Evolutionary conservation across 2,113 vertebrate species (phyloP).

Genomic region (Triplophysa tibetana): DNA sequence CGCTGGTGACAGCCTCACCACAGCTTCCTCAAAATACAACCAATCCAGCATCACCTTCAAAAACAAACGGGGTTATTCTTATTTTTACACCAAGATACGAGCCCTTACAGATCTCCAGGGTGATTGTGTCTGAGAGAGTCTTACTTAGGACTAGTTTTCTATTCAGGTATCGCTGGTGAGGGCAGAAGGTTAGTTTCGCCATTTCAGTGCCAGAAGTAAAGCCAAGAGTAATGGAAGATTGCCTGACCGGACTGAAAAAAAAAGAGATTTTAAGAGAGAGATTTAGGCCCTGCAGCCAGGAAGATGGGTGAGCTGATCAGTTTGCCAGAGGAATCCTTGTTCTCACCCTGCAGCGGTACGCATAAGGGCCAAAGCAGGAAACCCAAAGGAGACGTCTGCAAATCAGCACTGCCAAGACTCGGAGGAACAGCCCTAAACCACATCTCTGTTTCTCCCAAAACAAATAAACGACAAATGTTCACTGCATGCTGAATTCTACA

Average conservation of each 20-base stretch:
- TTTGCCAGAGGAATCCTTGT: constrained; percentile 66
- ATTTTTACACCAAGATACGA: constrained; percentile 39
- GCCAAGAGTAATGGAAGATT: constrained; percentile 45
- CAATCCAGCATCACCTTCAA: not conserved
- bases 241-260: constrained; percentile 37
- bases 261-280: constrained; percentile 42
- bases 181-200: constrained; percentile 50
- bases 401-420: constrained; percentile 60
- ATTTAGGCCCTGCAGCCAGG: constrained; percentile 54
- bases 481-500: too few relatives aligned
- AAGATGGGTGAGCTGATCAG: constrained; percentile 63
- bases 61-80: constrained; percentile 19
- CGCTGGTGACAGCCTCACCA: constrained; percentile 32
- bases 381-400: constrained; percentile 64
- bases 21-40: constrained; percentile 33
- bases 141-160: constrained; percentile 44
- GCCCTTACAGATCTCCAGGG: constrained; percentile 3
- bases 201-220: constrained; percentile 54
- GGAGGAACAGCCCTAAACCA: not conserved
- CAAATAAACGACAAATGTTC: not conserved
- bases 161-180: constrained; percentile 42
- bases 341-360: constrained; percentile 55
- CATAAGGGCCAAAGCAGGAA: constrained; percentile 63
- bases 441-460: constrained; percentile 15
- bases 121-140: constrained; percentile 18